Base-by-base conservation (phyloP, 2,797 vertebrate species). In the Pantherophis vulpinus region DNA sequence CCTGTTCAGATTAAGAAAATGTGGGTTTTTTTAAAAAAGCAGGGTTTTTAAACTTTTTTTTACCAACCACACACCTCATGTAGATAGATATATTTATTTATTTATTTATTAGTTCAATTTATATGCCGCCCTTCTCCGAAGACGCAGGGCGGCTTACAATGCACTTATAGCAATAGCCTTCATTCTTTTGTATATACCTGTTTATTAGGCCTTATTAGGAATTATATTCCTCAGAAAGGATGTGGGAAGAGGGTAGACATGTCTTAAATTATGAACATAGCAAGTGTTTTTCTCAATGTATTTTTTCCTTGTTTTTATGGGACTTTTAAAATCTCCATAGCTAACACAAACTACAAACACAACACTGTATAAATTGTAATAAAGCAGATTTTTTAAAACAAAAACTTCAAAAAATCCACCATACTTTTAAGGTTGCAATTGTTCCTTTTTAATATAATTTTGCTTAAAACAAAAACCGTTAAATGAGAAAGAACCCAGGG, bases 311-410 rank as follows among this genome's bases (percentile, higher is more conserved):
- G 27, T 29, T 63, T 63, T 63, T 97, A 97, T 97, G 97, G 97
- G 97, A 97, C 97, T 97, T 97, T 86, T 61, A 32, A 55, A 96
- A 98, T 96, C 97, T 97, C 97, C 98, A 98, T 98, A 98, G 96
- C 97, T 97, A 98, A 98, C 97, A 98, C 97, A 98, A 98, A 98
- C 98, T 98, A 98, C 98, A 97, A 98, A 98, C 98, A 98, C 97
- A 97, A 98, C 98, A 98, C 97, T 86, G 97, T 98, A 98, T 95
- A 98, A 98, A 90, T 98, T 97, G 83, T 97, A 98, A 98, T 97
- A 98, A 94, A 98, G 98, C 97, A 47, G 47, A 20, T n/a, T 29
- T 59, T 59, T 59, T 59, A 7, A 55, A 55, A 55, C 29, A 55
- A 60, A 58, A 92, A 16, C 55, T 89, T 97, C 97, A 89, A 93